Evolutionary conservation across 2,888 invertebrate genomes (phyloP), one percentile per base, ranked within the genome.

Genomic region (Lepidochrysops patricia): DNA sequence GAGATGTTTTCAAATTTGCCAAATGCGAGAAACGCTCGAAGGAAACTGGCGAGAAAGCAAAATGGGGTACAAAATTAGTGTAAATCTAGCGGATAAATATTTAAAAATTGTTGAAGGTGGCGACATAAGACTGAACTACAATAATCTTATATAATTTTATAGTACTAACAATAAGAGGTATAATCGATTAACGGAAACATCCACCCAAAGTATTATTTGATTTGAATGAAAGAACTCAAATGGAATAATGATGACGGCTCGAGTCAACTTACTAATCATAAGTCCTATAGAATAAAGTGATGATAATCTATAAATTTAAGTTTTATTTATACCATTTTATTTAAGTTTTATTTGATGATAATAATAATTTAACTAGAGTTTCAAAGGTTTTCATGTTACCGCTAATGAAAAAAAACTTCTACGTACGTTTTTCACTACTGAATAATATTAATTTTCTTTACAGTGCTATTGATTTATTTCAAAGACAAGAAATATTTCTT

Each of bases 221-320:
- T n/a, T n/a, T n/a, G n/a, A n/a, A n/a, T n/a, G n/a, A n/a, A n/a
- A n/a, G n/a, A n/a, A n/a, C n/a, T n/a, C n/a, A n/a, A 15, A 19
- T 23, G 6, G 9, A 43, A 43, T 19, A 23, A 37, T 19, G 19
- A 19, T 43, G 19, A 43, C 4, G 23, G 25, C n/a, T 12, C n/a
- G n/a, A 50, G 26, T 50, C 50, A 26, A 50, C 26, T 50, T 49
- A 25, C n/a, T 49, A 26, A 26, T 49, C 5, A 49, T 49, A 50
- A 26, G 50, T 1, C 5, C n/a, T 50, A 26, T 27, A 13, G 7
- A 52, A 26, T 52, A 52, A 54, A 32, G 54, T 54, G 12, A 54
- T 54, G 19, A 19, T 54, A 54, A 4, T 23, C 32, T 32, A 6
- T 50, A n/a, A 12, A 32, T 54, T 32, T 3, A 7, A 29, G 27